Evolutionary conservation across 2,888 invertebrate genomes (phyloP), one percentile per base, ranked within the genome.

Genomic region (Lithosia quadra): DNA sequence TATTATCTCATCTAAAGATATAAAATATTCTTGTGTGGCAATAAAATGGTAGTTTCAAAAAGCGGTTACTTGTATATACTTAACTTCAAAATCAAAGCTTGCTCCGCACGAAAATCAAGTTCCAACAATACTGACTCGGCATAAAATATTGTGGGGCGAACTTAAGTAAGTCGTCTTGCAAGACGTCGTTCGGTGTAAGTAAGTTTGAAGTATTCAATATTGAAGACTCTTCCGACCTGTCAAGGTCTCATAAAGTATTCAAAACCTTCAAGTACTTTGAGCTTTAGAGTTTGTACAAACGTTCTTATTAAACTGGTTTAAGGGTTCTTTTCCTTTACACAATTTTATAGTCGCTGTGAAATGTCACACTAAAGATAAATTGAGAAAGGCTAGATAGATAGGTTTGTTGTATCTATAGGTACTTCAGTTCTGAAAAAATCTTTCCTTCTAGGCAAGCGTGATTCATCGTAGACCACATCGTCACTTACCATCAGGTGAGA

Each of bases 341-440:
- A 34, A 60, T 24, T n/a, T n/a, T 22, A 49, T 8, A n/a, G 8
- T 18, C n/a, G n/a, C n/a, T 9, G 49, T 49, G 49, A 49, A 49
- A 49, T 18, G 9, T 49, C 7, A 9, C 49, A n/a, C 36, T 22
- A 39, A 36, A 39, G 39, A 39, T 60, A n/a, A 49, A 49, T 82
- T 86, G 84, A 84, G 84, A 72, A 74, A 79, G 84, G 74, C 82
- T 80, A 78, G 68, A 59, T 63, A 15, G 59, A 24, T 63, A 15
- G 59, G 22, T 39, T 62, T 67, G 18, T 61, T 60, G 36, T 3
- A 36, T 7, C 1, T 18, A 61, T 61, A 49, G 66, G 36, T 58
- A 65, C 59, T 72, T 75, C 39, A 71, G 61, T 73, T 77, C 69
- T 21, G n/a, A 71, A 59, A 57, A 65, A 55, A 66, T 64, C 59